These are phyloP conservation scores for Eleutherodactylus coqui DNA, from an alignment of 2,797 vertebrate species.

Conservation along the genomic window DNA sequence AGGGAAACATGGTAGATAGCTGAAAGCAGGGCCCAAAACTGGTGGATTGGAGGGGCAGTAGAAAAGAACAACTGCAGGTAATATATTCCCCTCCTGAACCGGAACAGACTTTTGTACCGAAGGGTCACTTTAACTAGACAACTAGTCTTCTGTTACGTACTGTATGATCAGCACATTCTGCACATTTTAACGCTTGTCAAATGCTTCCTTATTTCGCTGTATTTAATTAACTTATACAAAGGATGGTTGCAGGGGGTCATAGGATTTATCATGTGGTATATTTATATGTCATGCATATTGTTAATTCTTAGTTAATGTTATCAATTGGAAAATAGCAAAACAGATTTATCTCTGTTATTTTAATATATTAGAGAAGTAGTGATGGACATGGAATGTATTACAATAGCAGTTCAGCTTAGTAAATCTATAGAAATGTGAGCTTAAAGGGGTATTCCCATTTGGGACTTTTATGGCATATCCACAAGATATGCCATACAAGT, in stretches of 20 bases:
- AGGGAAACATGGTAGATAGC: too few relatives aligned
- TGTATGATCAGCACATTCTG: not conserved
- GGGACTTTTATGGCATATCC: too few relatives aligned
- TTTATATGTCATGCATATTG: not conserved
- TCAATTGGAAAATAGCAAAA: not conserved
- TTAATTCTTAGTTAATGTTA: not conserved
- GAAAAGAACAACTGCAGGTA: too few relatives aligned
- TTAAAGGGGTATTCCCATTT: too few relatives aligned
- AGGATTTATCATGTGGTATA: not conserved
- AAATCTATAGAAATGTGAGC: not conserved
- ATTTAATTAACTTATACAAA: conserved; percentile 23
- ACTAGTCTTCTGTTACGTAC: too few relatives aligned
- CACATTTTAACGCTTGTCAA: not conserved
- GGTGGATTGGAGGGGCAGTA: too few relatives aligned
- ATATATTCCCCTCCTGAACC: too few relatives aligned
- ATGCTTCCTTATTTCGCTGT: not conserved
- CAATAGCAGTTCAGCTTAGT: not conserved
- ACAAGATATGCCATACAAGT: too few relatives aligned
- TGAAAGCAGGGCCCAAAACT: too few relatives aligned
- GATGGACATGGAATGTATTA: not conserved
- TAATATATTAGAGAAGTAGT: not conserved
- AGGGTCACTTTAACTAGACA: too few relatives aligned
- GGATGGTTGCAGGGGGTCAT: not conserved
- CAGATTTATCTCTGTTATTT: not conserved
- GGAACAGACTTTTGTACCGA: too few relatives aligned